Base-by-base conservation (phyloP, 2,113 vertebrate species). In the Pipra filicauda region DNA sequence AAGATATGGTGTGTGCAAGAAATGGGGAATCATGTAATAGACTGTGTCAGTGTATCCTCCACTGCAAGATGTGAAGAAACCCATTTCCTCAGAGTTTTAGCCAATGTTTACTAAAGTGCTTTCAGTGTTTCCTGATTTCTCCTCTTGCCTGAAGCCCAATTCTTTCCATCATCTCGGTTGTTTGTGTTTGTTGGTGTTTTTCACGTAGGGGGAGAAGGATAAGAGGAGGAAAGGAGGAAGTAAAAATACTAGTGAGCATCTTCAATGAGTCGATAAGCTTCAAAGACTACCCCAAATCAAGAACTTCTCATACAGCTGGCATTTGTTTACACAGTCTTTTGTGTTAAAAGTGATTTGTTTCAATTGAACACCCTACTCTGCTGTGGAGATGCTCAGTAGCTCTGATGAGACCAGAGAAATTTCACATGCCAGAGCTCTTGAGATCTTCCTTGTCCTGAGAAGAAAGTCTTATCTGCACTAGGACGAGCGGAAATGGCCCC, bases 51-150 rank as follows among this genome's bases (percentile, higher is more conserved):
- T 48, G 39, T 20, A 9, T 89, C 33, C 13, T 78, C 23, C 35
- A 30, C 35, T 77, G 35, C 33, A 16, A 71, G 55, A 51, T 7
- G 4, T 57, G 55, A 86, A 87, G 86, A 75, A 96, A 84, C 20
- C 22, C 37, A 79, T 41, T 91, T 88, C 72, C 79, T 90, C 44
- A 6, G 44, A 74, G 43, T 74, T 86, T 51, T 18, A 72, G 69
- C 39, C 76, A 84, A 48, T 48, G 24, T 84, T 95, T 88, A 75
- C 52, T 78, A 35, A 81, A 91, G 41, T 31, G 8, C 31, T 54
- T 90, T 90, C 58, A 96, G 58, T 3, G 20, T 77, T 91, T 86
- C 91, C 79, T 74, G 46, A 55, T 92, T 95, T 86, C 55, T 84
- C 15, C 33, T 77, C 76, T 91, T 92, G 88, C 91, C 94, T 91